Evolutionary conservation across 2,797 vertebrate species (phyloP), one percentile per base, ranked within the genome.

Genomic region (Periparus ater): DNA sequence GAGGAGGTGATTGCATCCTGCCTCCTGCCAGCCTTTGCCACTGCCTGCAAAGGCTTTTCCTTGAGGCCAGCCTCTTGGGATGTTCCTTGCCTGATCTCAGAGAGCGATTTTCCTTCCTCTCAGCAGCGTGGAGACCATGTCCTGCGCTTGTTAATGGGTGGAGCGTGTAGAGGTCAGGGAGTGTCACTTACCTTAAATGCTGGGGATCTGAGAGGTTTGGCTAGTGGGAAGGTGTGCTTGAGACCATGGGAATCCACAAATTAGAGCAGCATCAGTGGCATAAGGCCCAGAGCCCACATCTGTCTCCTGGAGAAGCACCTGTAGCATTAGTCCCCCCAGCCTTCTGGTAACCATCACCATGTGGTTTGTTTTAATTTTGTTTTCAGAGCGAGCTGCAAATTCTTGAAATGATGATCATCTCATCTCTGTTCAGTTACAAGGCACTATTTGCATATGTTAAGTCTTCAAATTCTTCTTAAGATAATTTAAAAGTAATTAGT

Each of bases 41-140:
- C 40, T 48, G 42, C 58, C 80, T 5, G 3, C 58, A 45, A 5
- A 53, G 61, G 53, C 13, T 38, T 5, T 9, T 48, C 53, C 55
- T 51, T 26, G 30, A 60, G 34, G 20, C 50, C 54, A 81, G 0
- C 18, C 45, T 55, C 42, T 0, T 29, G 74, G 42, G 14, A 29
- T 55, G 12, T 3, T 80, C 13, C 38, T 66, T 0, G 0, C 20
- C 55, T n/a, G 6, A 13, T 19, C 30, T 42, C 36, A 4, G 1
- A 15, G 62, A n/a, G 13, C 38, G 14, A 2, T 62, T 73, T 85
- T 34, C 55, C 36, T 47, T 66, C 42, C 19, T 80, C 36, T 65
- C 68, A 26, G 36, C 44, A 32, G 18, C 5, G 53, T 51, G 38
- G 50, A 76, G 54, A 17, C 54, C 3, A 0, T 1, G 0, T 58